Evolutionary conservation across 2,888 invertebrate species (phyloP), one percentile per base, ranked within the genome.

Genomic region (Caradrina kadenii): DNA sequence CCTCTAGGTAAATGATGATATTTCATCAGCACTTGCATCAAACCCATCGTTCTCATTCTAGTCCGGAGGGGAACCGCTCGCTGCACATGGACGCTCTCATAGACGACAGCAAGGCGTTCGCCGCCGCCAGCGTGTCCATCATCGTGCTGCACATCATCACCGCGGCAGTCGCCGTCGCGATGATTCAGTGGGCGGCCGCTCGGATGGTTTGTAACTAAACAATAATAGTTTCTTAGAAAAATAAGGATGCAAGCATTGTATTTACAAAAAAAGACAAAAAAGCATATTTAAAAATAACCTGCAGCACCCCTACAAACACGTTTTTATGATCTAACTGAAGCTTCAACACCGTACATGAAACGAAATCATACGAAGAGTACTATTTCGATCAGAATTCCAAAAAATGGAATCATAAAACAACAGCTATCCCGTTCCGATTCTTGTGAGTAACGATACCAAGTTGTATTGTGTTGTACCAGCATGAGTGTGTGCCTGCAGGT

Each of bases 101-200:
- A 62, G 92, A 93, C 17, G 96, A 96, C 88, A 96, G 96, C 2
- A 78, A 91, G 5, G 96, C 96, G 48, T 97, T 96, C 84, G 96
- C 93, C 1, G 79, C 90, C 1, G 96, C 96, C 35, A 96, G 96
- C 76, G 87, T 94, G 0, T 92, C 92, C 35, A 88, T 96, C 64
- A 96, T 96, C 80, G 87, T 89, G 5, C 73, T 94, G 19, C 96
- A 97, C 88, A 88, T 96, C 54, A 39, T 92, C n/a, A 89, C 95
- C 2, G 96, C 96, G 0, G 94, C 96, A 17, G 79, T 91, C 17
- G 96, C 96, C 49, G 96, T 97, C 35, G 93, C 96, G 26, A 89
- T 96, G 26, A 92, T 96, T 52, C 96, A 96, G 88, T 93, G 96
- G 88, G 95, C 96, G 1, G 96, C 96, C 0, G 92, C 94, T 13